Base-by-base conservation (phyloP, 2,797 vertebrate genomes). In the Limosa lapponica region DNA sequence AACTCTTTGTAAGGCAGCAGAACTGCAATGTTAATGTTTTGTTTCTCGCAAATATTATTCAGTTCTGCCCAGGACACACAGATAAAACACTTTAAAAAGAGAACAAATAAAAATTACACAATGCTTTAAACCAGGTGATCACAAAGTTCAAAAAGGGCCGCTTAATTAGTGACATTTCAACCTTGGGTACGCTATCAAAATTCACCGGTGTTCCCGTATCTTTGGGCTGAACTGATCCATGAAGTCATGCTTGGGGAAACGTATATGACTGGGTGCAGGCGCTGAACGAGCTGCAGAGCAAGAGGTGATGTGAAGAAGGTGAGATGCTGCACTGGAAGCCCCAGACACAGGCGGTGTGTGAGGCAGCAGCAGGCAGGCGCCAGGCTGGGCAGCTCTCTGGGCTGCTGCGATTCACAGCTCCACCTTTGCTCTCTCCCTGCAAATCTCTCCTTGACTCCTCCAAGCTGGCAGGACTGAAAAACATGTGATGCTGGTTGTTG, bases 251-350 rank as follows among this genome's bases (percentile, higher is more conserved):
- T 13, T n/a, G 10, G 23, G 54, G 27, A 73, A 82, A 87, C 3
- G 12, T 1, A 4, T 1, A 6, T 0, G 2, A 61, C 32, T 15
- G 30, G 6, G 43, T 72, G 83, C 18, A 34, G 36, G 32, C 19
- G 39, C 44, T 28, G 34, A 59, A 43, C 23, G 43, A 62, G 30
- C 18, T 49, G 39, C 36, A 74, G 65, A 36, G 23, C 12, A 30
- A 48, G 5, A 22, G 16, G 16, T 0, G 5, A 44, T 1, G 10
- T 13, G 51, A 71, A 55, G 37, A 23, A 36, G 51, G 25, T 1
- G 6, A 70, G 44, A 44, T 30, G 37, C 19, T 62, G 75, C 46
- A 23, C 6, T 16, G 2, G 5, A 66, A 70, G 27, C 23, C 13
- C 8, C 22, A 36, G 58, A 13, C 1, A 7, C 7, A 2, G 30